Conservation (phyloP, 2,888 invertebrate species). For the Thereva unica region DNA sequence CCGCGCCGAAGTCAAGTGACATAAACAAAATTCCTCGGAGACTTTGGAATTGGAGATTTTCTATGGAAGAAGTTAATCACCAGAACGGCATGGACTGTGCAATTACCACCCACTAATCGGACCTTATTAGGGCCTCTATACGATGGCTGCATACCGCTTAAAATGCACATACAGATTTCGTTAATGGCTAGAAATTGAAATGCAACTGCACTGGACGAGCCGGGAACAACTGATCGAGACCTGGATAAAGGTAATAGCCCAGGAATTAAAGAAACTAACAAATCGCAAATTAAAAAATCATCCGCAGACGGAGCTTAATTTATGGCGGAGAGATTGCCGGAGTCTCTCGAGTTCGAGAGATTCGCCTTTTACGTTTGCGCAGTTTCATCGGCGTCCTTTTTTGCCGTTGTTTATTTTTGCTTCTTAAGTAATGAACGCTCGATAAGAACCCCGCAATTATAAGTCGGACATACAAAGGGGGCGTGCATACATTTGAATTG, state of each 20-base stretch:
- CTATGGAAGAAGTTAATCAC: no score
- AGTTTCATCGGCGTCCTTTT: neutral
- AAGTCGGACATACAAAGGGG: conserved; percentile 24
- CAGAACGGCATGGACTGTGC: no score
- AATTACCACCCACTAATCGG: no score
- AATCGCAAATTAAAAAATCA: conserved; percentile 32
- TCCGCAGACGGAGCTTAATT: conserved; percentile 25
- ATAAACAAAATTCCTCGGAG: no score
- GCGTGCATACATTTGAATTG: conserved; percentile 33
- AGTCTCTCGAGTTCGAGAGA: conserved; percentile 13
- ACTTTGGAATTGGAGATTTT: no score
- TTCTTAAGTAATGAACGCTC: conserved; percentile 17
- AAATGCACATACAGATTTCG: conserved; percentile 31
- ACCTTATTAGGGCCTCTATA: neutral
- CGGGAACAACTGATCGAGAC: conserved; percentile 26
- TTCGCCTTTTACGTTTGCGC: conserved; percentile 13
- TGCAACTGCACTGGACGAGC: conserved; percentile 32
- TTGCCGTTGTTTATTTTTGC: neutral
- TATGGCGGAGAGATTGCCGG: conserved; percentile 6
- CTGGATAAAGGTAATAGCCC: conserved; percentile 27
- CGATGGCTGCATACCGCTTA: conserved; percentile 11
- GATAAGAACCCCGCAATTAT: conserved; percentile 31
- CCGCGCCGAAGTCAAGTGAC: no score
- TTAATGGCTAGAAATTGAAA: conserved; percentile 28
- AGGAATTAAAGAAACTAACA: conserved; percentile 36